phyloP scores from a whole-genome alignment of 2,888 invertebrate species.

The Lasioglossum marginatum region DNA sequence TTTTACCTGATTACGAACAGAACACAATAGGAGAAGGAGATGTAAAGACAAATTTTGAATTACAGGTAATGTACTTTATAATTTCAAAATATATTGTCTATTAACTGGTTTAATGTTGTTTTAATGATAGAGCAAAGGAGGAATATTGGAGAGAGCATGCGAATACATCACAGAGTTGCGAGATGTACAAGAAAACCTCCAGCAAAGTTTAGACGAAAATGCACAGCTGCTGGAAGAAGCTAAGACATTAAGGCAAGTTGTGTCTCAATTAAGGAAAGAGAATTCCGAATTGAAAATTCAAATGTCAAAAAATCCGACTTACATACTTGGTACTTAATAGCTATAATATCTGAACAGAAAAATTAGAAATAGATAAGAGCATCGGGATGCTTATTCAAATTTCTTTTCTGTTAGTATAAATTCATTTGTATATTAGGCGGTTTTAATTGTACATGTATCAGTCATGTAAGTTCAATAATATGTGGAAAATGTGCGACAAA shows the following conservation, averaged over 20 bases:
- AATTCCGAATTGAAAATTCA: constrained; percentile 88
- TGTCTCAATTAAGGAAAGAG: constrained; percentile 89
- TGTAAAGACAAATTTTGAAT: constrained; percentile 67
- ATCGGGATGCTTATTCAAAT: neutral
- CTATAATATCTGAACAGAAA: neutral
- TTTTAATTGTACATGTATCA: constrained; percentile 16
- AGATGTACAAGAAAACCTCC: constrained; percentile 89
- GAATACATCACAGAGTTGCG: constrained; percentile 95
- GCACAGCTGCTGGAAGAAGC: constrained; percentile 89
- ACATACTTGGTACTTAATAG: constrained; percentile 60
- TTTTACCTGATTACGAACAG: constrained; percentile 89
- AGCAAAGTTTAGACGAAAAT: constrained; percentile 87
- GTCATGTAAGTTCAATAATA: constrained; percentile 6
- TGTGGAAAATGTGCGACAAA: constrained; percentile 20
- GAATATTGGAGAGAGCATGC: constrained; percentile 96
- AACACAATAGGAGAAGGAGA: constrained; percentile 71
- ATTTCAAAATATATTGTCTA: neutral
- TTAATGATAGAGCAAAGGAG: constrained; percentile 92
- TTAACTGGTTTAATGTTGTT: constrained; percentile 28
- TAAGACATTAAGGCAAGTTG: constrained; percentile 89
- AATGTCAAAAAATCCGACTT: constrained; percentile 39
- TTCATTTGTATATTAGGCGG: constrained; percentile 7
- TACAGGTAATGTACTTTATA: constrained; percentile 54
- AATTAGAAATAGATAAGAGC: constrained; percentile 19
- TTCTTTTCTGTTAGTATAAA: constrained; percentile 14